Evolutionary conservation across 2,113 vertebrate species (phyloP).

Genomic region (Hippocampus zosterae): DNA sequence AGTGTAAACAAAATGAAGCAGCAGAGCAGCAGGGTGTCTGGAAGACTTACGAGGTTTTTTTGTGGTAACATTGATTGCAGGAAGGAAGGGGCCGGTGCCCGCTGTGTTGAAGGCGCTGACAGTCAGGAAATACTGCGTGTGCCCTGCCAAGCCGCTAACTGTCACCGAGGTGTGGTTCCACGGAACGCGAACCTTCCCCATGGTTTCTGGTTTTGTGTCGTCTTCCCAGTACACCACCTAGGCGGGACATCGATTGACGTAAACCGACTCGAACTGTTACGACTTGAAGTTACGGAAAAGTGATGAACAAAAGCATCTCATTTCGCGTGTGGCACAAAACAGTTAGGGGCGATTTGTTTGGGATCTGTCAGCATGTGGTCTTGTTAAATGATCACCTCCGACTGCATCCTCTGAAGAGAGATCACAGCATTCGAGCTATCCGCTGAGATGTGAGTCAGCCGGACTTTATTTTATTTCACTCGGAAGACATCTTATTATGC

Average conservation of each 20-base stretch:
- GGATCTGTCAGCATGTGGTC: conserved; percentile 14
- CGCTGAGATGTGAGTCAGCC: conserved; percentile 20
- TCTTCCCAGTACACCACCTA: conserved; percentile 92
- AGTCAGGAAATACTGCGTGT: conserved; percentile 81
- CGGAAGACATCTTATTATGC: not conserved
- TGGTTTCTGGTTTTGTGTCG: conserved; percentile 83
- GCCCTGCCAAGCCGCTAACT: conserved; percentile 80
- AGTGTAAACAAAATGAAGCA: conserved; percentile 18
- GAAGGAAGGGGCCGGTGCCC: conserved; percentile 84
- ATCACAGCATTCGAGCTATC: conserved; percentile 19
- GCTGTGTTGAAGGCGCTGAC: conserved; percentile 94
- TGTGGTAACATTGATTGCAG: conserved; percentile 87
- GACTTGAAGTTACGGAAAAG: conserved; percentile 6
- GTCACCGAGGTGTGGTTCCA: conserved; percentile 83
- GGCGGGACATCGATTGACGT: conserved; percentile 15
- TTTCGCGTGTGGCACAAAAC: not conserved
- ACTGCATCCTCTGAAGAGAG: conserved; percentile 17
- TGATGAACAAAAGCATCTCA: not conserved
- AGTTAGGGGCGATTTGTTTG: conserved; percentile 7
- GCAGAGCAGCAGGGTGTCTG: conserved; percentile 10
- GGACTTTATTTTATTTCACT: conserved; percentile 6
- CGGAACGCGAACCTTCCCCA: conserved; percentile 80
- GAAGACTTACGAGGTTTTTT: conserved; percentile 84
- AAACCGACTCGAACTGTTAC: not conserved
- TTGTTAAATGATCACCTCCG: conserved; percentile 17